Evolutionary conservation across 2,797 vertebrate species (phyloP), one percentile per base, ranked within the genome.

Genomic region (Tauraco hartlaubi): DNA sequence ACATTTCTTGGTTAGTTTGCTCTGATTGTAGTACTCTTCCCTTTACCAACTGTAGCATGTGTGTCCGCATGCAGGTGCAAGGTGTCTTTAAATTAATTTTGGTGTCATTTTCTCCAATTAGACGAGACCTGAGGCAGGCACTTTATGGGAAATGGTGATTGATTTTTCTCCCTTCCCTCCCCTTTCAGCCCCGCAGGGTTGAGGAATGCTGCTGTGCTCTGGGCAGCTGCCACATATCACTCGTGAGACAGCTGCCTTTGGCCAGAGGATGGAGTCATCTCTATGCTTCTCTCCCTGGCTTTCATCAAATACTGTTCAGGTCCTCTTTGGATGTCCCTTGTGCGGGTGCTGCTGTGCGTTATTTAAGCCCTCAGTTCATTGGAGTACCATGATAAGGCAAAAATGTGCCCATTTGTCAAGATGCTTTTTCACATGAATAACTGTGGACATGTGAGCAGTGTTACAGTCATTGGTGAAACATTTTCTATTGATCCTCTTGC

Each of bases 111-210:
- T 81, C 29, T 72, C 29, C 37, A 9, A 7, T 78, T 44, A 28
- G 39, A 49, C 15, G n/a, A 44, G 46, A 41, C 35, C 31, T n/a
- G 58, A 72, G 43, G 68, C 29, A 75, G 21, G 8, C 5, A 41
- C 4, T 85, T 62, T 0, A 9, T 91, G 29, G 14, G 10, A 80
- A 39, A 23, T 1, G 0, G 8, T 88, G 51, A 35, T 44, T 68
- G 46, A 5, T 21, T 26, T 26, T 5, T 39, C n/a, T 10, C 9
- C 28, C 8, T 11, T 6, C 2, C 9, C 26, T 1, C 4, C 2
- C 5, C 5, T 68, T 72, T 35, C 22, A 61, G 33, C 82, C 43
- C 75, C 0, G 0, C 29, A 35, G 37, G 17, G n/a, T 33, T 81
- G 68, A 54, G 66, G 64, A 83, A 46, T 71, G n/a, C 44, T 77